phyloP scores from a whole-genome alignment of 2,113 vertebrate species.

The Rallus limicola region DNA sequence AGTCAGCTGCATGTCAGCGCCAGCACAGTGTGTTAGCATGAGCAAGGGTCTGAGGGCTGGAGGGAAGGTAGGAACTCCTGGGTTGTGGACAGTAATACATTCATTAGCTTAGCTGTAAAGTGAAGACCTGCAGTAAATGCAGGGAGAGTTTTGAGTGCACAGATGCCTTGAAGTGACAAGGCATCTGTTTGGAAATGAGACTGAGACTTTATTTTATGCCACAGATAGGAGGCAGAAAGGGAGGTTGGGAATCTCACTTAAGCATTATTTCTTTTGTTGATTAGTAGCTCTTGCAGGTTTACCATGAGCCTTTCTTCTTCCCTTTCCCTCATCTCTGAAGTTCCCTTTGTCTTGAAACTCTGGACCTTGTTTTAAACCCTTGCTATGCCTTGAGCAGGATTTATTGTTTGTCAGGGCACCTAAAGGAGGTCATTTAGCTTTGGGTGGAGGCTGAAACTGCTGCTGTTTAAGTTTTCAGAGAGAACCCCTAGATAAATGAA shows the following conservation, averaged over 20 bases:
- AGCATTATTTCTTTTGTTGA: neutral
- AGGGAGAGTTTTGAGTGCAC: neutral
- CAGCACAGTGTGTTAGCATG: rapidly evolving
- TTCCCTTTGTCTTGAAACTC: constrained; percentile 15
- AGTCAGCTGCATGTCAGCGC: rapidly evolving
- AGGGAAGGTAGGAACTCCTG: rapidly evolving
- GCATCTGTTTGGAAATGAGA: neutral
- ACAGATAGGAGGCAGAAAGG: rapidly evolving
- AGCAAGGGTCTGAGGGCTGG: neutral
- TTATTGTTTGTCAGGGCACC: constrained; percentile 55
- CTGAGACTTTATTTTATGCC: neutral
- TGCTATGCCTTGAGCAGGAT: constrained; percentile 34
- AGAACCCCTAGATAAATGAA: constrained; percentile 63
- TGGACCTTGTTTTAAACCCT: constrained; percentile 28
- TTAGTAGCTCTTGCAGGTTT: neutral
- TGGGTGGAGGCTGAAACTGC: constrained; percentile 61
- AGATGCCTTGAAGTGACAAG: neutral
- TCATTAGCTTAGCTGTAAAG: neutral
- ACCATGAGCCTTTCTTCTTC: neutral
- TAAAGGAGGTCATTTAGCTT: constrained; percentile 57
- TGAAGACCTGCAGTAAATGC: neutral
- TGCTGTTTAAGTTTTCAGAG: constrained; percentile 53
- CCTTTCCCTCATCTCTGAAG: neutral
- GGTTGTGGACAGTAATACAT: neutral
- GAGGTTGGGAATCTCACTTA: neutral